Evolutionary conservation across 2,888 invertebrate species (phyloP).

Genomic region (Nemapogon koenigi): DNA sequence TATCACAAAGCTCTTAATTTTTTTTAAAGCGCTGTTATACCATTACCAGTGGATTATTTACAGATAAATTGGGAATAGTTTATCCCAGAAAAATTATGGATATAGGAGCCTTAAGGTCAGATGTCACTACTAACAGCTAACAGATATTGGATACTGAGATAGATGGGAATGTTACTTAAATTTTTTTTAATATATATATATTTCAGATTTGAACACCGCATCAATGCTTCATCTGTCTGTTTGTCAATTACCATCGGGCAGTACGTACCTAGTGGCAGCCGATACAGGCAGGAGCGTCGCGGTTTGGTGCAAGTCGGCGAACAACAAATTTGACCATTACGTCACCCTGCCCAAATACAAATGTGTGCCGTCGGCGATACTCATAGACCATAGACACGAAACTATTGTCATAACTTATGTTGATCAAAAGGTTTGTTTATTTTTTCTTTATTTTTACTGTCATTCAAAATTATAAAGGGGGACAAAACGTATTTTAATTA

Average conservation of each 20-base stretch:
- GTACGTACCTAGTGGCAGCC: constrained; percentile 68
- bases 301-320: constrained; percentile 61
- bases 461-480: neutral
- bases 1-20: too few relatives aligned
- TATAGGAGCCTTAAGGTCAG: too few relatives aligned
- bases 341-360: constrained; percentile 74
- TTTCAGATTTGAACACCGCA: constrained; percentile 63
- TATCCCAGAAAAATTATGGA: too few relatives aligned
- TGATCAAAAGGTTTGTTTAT: constrained; percentile 72
- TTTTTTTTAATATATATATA: neutral
- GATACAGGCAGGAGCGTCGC: constrained; percentile 71
- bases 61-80: too few relatives aligned
- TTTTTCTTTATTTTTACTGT: neutral
- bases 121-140: too few relatives aligned
- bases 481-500: neutral
- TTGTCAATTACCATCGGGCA: constrained; percentile 26
- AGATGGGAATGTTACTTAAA: too few relatives aligned
- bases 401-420: constrained; percentile 76
- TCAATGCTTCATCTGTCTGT: constrained; percentile 50
- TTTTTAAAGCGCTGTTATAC: too few relatives aligned
- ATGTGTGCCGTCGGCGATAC: constrained; percentile 75
- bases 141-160: too few relatives aligned
- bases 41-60: too few relatives aligned
- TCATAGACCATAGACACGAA: constrained; percentile 65
- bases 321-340: constrained; percentile 34